Conservation (phyloP, 1,140 invertebrate species). For the Scaptomyza hsui region DNA sequence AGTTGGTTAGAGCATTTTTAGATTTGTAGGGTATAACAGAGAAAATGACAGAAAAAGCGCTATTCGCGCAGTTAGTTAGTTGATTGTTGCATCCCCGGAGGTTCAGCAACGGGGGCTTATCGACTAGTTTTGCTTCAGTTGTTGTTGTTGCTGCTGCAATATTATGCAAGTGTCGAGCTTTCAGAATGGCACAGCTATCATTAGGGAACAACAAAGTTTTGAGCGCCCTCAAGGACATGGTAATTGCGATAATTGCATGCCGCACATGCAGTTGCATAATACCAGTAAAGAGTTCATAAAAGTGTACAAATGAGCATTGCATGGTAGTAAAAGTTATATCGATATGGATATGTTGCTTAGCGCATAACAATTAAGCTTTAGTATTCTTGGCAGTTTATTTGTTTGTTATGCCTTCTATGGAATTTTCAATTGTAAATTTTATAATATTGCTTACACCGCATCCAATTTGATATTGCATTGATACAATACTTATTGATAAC, state of each 20-base stretch:
- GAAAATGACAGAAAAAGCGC: not conserved
- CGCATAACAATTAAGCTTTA: no score
- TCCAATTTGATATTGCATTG: no score
- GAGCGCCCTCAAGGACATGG: not conserved
- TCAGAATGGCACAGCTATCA: conserved; percentile 4
- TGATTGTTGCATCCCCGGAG: conserved; percentile 14
- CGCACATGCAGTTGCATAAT: not conserved
- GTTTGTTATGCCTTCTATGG: no score
- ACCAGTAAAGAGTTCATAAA: no score
- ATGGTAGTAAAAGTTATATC: not conserved
- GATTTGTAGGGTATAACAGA: conserved; percentile 1
- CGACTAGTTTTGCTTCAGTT: conserved; percentile 27
- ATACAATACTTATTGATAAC: conserved; percentile 9
- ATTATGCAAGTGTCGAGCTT: conserved; percentile 19
- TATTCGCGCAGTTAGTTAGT: conserved; percentile 3
- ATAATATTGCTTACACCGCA: no score
- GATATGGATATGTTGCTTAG: no score
- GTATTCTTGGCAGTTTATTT: no score
- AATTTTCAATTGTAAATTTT: no score
- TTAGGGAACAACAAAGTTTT: conserved; percentile 18
- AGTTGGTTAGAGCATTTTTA: not conserved
- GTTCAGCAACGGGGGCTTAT: not conserved
- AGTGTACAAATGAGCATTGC: not conserved
- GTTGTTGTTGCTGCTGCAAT: conserved; percentile 10
- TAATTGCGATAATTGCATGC: conserved; percentile 20